Evolutionary conservation across 2,797 vertebrate species (phyloP).

Genomic region (Antrozous pallidus): DNA sequence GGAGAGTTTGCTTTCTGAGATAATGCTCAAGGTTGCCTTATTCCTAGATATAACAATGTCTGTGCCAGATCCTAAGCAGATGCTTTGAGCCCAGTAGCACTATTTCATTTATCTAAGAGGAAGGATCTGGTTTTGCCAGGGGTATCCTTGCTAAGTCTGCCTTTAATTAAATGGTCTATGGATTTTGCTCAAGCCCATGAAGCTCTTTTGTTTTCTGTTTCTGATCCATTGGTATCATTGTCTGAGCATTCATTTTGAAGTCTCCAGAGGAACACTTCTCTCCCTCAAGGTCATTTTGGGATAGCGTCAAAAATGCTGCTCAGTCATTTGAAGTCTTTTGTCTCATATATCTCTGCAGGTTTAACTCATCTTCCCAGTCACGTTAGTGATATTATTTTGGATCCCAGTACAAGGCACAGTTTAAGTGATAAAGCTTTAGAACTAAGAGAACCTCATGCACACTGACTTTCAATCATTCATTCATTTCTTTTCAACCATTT

Average conservation of each 20-base stretch:
- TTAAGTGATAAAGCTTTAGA: background rate
- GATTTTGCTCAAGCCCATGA: background rate
- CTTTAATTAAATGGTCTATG: slow-evolving; percentile 38
- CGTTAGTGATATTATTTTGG: background rate
- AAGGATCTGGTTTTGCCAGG: background rate
- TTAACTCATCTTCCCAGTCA: background rate
- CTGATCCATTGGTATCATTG: background rate
- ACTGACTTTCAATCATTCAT: background rate
- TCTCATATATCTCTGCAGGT: background rate
- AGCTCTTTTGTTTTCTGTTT: background rate
- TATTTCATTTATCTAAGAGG: background rate
- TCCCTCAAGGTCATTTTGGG: background rate
- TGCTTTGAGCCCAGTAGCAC: background rate
- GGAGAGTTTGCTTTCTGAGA: background rate
- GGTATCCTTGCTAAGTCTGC: background rate
- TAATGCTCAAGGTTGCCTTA: background rate
- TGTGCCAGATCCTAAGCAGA: background rate
- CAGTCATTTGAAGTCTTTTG: background rate
- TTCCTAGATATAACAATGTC: background rate
- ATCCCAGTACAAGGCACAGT: background rate
- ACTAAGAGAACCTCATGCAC: background rate
- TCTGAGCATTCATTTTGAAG: background rate
- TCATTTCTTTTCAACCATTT: background rate
- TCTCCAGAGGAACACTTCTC: background rate
- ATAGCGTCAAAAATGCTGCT: background rate